Conservation (phyloP, 37 sponge, comb jelly and placozoan genomes). For the Corticium candelabrum region DNA sequence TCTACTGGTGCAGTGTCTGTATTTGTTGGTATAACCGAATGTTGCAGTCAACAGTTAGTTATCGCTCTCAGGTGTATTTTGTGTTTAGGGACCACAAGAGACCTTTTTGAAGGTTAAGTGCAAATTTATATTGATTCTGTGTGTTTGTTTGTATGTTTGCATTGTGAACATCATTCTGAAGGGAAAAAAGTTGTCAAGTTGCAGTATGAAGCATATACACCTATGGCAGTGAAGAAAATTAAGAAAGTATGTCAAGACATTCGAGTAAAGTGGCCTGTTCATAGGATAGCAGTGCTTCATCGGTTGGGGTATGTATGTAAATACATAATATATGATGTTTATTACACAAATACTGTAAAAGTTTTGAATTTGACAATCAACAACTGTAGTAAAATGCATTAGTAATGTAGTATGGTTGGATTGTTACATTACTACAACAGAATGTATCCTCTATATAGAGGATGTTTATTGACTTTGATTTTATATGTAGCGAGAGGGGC, state of each 20-base stretch:
- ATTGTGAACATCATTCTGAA: too few relatives aligned
- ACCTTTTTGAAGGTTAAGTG: slow-evolving; percentile 57
- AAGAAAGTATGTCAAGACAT: slow-evolving; percentile 37
- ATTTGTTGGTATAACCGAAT: slow-evolving; percentile 46
- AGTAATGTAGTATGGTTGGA: too few relatives aligned
- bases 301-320: slow-evolving; percentile 78
- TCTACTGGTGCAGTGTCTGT: slow-evolving; percentile 60
- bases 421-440: too few relatives aligned
- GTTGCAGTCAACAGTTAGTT: not conserved
- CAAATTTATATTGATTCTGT: not conserved
- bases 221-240: slow-evolving; percentile 76
- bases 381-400: too few relatives aligned
- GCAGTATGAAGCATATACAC: slow-evolving; percentile 82
- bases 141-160: not conserved
- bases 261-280: slow-evolving; percentile 56
- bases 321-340: too few relatives aligned
- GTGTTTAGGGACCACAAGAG: slow-evolving; percentile 61
- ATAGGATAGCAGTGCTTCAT: slow-evolving; percentile 71
- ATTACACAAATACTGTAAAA: too few relatives aligned
- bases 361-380: too few relatives aligned
- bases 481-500: too few relatives aligned
- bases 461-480: too few relatives aligned
- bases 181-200: slow-evolving; percentile 67
- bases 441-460: too few relatives aligned
- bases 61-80: not conserved